Evolutionary conservation across 2,113 vertebrate genomes (phyloP).

Genomic region (Sander lucioperca): DNA sequence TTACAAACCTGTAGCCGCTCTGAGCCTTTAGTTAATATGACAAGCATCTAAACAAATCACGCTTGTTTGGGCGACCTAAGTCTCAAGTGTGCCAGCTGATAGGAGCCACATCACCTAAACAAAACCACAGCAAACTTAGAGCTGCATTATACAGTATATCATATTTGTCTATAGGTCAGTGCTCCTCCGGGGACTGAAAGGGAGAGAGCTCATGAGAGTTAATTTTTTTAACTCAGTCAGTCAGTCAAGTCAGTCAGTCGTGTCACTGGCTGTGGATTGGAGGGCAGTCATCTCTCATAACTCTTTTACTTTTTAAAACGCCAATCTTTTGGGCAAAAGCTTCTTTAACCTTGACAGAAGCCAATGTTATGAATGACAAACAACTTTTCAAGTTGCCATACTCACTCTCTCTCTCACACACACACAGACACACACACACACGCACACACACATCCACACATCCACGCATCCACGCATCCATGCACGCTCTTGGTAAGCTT

Average conservation of each 20-base stretch:
- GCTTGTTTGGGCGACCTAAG: too few relatives aligned
- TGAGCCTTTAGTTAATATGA: neutral
- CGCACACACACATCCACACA: neutral
- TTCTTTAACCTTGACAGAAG: neutral
- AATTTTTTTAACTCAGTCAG: too few relatives aligned
- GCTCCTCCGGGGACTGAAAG: neutral
- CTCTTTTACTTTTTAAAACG: neutral
- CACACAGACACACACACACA: too few relatives aligned
- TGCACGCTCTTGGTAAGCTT: neutral
- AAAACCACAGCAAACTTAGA: neutral
- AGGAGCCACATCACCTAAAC: neutral
- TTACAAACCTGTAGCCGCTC: too few relatives aligned
- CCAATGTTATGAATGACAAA: conserved; percentile 2
- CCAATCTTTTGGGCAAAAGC: neutral
- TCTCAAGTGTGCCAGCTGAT: neutral
- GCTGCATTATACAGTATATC: neutral
- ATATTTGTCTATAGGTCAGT: neutral
- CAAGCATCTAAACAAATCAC: neutral
- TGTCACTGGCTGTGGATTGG: conserved; percentile 43
- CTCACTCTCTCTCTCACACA: neutral
- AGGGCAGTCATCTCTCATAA: conserved; percentile 33
- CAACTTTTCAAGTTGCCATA: neutral
- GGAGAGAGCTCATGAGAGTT: conserved; percentile 12
- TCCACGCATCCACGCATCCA: too few relatives aligned
- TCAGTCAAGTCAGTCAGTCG: too few relatives aligned